Base-by-base conservation (phyloP, 2,888 invertebrate genomes). In the Selenia dentaria region DNA sequence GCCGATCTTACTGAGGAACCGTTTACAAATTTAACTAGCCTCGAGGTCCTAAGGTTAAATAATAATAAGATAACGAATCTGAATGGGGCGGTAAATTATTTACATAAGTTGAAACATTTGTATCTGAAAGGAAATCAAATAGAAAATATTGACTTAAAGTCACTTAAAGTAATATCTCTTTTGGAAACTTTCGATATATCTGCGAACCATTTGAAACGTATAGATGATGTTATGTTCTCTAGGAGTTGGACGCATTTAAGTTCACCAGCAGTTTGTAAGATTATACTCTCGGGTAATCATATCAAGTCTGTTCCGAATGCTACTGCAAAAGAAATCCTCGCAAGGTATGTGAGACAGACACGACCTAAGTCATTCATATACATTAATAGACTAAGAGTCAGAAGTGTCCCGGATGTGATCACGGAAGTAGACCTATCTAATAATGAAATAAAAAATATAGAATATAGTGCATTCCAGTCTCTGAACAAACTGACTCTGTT, bases 101-200 rank as follows among this genome's bases (percentile, higher is more conserved):
- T 89, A 1, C 60, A 64, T 1, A 70, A 72, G 22, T 67, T 90
- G 20, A 80, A 72, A 48, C 85, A 87, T 59, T 65, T 89, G 9
- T 83, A 70, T 57, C 53, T 89, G 6, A 71, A 64, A 51, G 67
- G 74, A 0, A 89, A 89, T 58, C 47, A 76, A 6, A 79, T 89
- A 38, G 54, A 77, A 13, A 70, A 74, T 25, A 76, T 89, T 6
- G 75, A 83, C 29, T 71, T 68, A 0, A 62, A 74, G 24, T 83
- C 86, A 0, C 64, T 85, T 0, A 74, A 79, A 54, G 75, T 79
- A 3, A 83, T 88, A 20, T 64, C 69, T 13, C 83, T 89, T 57
- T 70, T 90, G 28, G 76, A 84, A 64, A 87, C 83, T 0, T 84
- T 89, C 20, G 89, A 89, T 44, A 60, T 88, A 13, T 87, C 89